Evolutionary conservation across 2,113 vertebrate genomes (phyloP), one percentile per base, ranked within the genome.

Genomic region (Albula glossodonta): DNA sequence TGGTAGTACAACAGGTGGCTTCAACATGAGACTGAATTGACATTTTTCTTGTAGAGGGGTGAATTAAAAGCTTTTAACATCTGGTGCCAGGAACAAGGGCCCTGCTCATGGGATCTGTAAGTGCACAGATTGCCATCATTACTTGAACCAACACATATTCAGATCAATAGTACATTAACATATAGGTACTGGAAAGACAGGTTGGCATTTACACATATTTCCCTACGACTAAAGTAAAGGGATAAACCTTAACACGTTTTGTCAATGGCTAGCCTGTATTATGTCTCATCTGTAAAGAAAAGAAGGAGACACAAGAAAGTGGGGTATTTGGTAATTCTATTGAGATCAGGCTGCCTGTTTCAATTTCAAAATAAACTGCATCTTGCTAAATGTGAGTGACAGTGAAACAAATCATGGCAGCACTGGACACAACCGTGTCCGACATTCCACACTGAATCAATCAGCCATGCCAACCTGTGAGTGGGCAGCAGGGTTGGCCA

Each of bases 371-470:
- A 84, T 89, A 77, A 85, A 85, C 66, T 53, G 87, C 53, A 79
- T 22, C 53, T 86, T 87, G 86, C 88, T 93, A 88, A 92, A 83
- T 85, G 82, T 63, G 83, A 91, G 84, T 25, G 88, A 88, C 87
- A 85, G 70, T 84, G 88, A 81, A 87, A 87, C 83, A 86, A 88
- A 91, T 89, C 85, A 53, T 78, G 48, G 77, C 19, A n/a, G 84
- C 79, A 84, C 89, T 52, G 80, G 87, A 87, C 80, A 77, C 74
- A 86, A 88, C 57, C n/a, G 78, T 81, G 87, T 80, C 85, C 85
- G 89, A 88, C 81, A 83, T 60, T 63, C 77, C 81, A 52, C 81
- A 86, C 63, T 85, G 53, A 86, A 90, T 91, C 89, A 85, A 88
- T 92, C 88, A 85, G 78, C 66, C 85, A 51, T 83, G 80, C 78